phyloP scores from a whole-genome alignment of 2,888 invertebrate genomes.

The Cryptus armator region DNA sequence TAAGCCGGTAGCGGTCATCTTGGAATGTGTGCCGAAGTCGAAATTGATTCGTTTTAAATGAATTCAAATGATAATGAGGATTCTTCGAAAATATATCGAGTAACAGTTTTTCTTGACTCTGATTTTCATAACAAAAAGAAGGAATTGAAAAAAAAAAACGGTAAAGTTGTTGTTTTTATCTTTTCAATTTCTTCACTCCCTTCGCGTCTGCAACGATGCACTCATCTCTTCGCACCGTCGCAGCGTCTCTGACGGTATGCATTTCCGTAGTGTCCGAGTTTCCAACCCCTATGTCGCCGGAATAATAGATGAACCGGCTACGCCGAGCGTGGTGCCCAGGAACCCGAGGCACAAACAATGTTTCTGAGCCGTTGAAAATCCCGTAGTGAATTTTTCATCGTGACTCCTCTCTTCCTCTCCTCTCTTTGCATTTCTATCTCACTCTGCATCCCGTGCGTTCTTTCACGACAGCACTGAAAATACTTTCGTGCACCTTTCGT shows the following conservation, averaged over 20 bases:
- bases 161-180: not conserved
- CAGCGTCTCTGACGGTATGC: not conserved
- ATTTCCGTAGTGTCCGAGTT: constrained; percentile 27
- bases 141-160: too few relatives aligned
- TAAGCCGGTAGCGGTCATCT: too few relatives aligned
- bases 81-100: not conserved
- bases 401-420: constrained; percentile 79
- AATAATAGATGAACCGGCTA: constrained; percentile 81
- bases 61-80: too few relatives aligned
- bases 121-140: not conserved
- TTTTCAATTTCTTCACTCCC: not conserved
- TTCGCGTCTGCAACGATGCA: not conserved
- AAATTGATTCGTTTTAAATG: too few relatives aligned
- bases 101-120: not conserved
- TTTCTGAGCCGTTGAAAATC: constrained; percentile 81
- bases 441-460: not conserved
- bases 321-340: constrained; percentile 74
- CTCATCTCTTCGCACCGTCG: constrained; percentile 3
- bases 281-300: constrained; percentile 74
- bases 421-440: not conserved
- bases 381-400: constrained; percentile 80
- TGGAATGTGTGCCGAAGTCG: too few relatives aligned
- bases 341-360: constrained; percentile 76
- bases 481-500: constrained; percentile 19
- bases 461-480: constrained; percentile 11